Evolutionary conservation across 2,888 invertebrate species (phyloP), one percentile per base, ranked within the genome.

Genomic region (Tyria jacobaeae): DNA sequence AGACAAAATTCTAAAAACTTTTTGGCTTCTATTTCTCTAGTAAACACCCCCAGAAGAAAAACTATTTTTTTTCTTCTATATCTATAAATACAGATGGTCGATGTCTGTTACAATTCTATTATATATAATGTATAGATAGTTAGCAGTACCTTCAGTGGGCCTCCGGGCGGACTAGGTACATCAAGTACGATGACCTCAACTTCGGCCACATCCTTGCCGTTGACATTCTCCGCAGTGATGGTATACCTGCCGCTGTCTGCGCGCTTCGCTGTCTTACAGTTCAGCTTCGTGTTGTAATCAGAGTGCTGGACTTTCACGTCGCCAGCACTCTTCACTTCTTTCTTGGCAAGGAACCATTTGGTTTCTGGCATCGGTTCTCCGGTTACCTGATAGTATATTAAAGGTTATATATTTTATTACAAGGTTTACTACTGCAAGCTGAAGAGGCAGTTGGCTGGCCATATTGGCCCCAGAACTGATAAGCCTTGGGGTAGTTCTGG

Each of bases 311-410:
- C 96, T 83, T 98, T 98, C 57, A 96, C 92, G 68, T 96, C 96
- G 12, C 97, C 97, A 10, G 95, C 95, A 0, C 96, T 94, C 77
- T 96, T 96, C 1, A 98, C 94, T 82, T 98, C 98, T 76, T 95
- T 96, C 79, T 96, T 97, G 70, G 96, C 97, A 58, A 98, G 94
- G 79, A 96, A 94, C 99, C 99, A 99, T 87, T 96, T 97, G 0
- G 98, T 99, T 67, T 96, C 96, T 0, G 99, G 99, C 86, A 97
- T 97, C 9, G 99, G 99, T 89, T 99, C 99, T 64, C 99, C 99
- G 53, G 97, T 95, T 4, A 94, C 94, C 94, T 94, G 78, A 5
- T 51, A 27, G 21, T 0, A 44, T 12, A 12, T 21, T 21, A 44
- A 21, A 44, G 21, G 21, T 21, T 44, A 9, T 21, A 21, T 14